A percentile compares a stretch with the other conserved stretches of the same genome.
Conservation (phyloP, 1,140 invertebrate genomes). For the Bursaphelenchus mucronatus region DNA sequence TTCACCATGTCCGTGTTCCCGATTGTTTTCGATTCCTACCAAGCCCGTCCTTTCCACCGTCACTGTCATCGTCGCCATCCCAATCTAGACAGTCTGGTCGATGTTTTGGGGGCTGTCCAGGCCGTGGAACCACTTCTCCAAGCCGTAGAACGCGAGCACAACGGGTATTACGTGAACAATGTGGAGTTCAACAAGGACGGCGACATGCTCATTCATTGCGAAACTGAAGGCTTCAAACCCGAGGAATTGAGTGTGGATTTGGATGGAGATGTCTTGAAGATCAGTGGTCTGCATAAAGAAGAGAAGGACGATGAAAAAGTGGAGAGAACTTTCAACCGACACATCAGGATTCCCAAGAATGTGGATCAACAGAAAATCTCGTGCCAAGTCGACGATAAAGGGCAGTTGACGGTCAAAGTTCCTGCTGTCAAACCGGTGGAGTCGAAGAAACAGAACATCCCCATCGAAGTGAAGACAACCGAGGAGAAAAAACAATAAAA, state of each 20-base stretch:
- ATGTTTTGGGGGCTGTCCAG: too few species aligned
- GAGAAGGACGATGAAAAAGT: background rate
- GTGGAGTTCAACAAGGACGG: background rate
- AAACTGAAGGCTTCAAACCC: conserved; percentile 4
- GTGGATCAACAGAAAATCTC: background rate
- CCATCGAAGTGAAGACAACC: background rate
- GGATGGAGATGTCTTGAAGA: background rate
- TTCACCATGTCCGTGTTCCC: too few species aligned
- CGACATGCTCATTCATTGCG: background rate
- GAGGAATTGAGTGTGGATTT: conserved; percentile 3
- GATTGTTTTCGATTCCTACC: too few species aligned
- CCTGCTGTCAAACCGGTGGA: background rate
- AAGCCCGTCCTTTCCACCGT: too few species aligned
- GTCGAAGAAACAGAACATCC: background rate
- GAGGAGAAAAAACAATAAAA: conserved; percentile 2
- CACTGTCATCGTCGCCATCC: too few species aligned
- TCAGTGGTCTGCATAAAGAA: background rate
- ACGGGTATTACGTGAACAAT: too few species aligned
- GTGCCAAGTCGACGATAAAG: background rate
- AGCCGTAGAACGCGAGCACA: too few species aligned
- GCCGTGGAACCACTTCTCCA: too few species aligned
- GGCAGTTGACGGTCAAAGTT: background rate
- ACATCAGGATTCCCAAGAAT: background rate
- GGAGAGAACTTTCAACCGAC: background rate
- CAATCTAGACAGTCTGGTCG: too few species aligned